Conservation (phyloP, 37 sponge, comb jelly and placozoan species). For the Aplysina aerophoba region DNA sequence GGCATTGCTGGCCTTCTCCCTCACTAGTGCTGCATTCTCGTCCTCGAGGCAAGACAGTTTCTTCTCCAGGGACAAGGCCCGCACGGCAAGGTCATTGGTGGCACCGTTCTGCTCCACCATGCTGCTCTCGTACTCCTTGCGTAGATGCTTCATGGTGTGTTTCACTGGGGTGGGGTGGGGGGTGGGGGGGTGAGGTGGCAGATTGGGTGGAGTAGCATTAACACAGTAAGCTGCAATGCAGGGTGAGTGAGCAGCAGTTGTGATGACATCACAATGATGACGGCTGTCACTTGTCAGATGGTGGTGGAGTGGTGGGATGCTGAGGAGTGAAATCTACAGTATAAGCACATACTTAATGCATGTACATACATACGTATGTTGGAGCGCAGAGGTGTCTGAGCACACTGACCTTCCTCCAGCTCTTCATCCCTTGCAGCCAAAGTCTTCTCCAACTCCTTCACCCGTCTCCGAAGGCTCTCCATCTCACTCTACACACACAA, state of each 20-base stretch:
- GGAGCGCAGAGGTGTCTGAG: not conserved
- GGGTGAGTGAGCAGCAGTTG: too few relatives aligned
- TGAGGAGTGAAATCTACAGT: too few relatives aligned
- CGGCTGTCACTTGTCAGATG: too few relatives aligned
- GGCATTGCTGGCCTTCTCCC: too few relatives aligned
- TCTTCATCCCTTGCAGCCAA: not conserved
- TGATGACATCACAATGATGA: too few relatives aligned
- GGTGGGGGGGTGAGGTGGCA: too few relatives aligned
- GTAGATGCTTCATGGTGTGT: not conserved
- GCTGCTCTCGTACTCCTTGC: not conserved
- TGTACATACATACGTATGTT: not conserved
- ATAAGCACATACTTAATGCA: too few relatives aligned
- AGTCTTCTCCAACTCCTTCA: not conserved
- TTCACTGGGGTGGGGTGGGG: not conserved
- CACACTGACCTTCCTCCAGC: not conserved
- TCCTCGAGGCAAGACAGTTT: not conserved
- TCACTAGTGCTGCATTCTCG: not conserved
- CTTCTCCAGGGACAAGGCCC: not conserved
- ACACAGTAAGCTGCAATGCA: too few relatives aligned
- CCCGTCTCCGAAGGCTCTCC: not conserved
- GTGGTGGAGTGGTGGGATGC: too few relatives aligned
- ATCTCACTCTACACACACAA: not conserved
- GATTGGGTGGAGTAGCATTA: too few relatives aligned
- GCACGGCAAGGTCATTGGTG: not conserved
- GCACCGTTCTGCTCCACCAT: not conserved